Evolutionary conservation across 2,113 vertebrate genomes (phyloP), one percentile per base, ranked within the genome.

Genomic region (Solea senegalensis): DNA sequence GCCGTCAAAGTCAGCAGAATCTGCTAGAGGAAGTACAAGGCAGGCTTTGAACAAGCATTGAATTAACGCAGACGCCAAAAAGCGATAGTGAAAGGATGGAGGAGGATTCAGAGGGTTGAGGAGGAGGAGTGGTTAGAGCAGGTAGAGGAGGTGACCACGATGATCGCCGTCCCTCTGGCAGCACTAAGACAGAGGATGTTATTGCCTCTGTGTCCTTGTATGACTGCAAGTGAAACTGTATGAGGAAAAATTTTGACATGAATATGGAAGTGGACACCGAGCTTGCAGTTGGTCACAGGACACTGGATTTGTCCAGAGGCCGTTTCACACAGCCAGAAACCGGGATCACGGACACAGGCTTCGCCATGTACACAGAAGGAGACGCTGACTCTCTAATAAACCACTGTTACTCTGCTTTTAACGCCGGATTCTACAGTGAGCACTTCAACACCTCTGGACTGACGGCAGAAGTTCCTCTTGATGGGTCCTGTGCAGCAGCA

Each of bases 91-190:
- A 62, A 78, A 78, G 87, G 21, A 21, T 21, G 21, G 21, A 21
- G 1, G 21, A 12, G 2, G 93, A 94, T 59, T 69, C 21, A 0
- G 92, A 92, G 13, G 84, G 90, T 21, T 21, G 21, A 21, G 21
- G 69, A 88, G 92, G 66, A 92, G 93, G 85, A 92, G 78, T 82
- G 85, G 83, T 78, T 73, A 8, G 69, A 70, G 51, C 52, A 74
- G 26, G 26, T 86, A 60, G 83, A 94, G n/a, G 91, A 93, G 26
- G 71, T 94, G 1, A 90, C 93, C 13, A 81, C 93, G 69, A 93
- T 91, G 72, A 92, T 94, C 21, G 85, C 93, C 7, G 77, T 96
- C 27, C 91, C 85, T 2, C 51, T 87, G 94, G 86, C 91, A 88
- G 82, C 93, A 93, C 55, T 90, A 84, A 78, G 88, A 16, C 12